Percentiles rank a stretch among this genome's conserved stretches.
Evolutionary conservation across 2,113 vertebrate genomes (phyloP).

Genomic region (Colistium nudipinnis): DNA sequence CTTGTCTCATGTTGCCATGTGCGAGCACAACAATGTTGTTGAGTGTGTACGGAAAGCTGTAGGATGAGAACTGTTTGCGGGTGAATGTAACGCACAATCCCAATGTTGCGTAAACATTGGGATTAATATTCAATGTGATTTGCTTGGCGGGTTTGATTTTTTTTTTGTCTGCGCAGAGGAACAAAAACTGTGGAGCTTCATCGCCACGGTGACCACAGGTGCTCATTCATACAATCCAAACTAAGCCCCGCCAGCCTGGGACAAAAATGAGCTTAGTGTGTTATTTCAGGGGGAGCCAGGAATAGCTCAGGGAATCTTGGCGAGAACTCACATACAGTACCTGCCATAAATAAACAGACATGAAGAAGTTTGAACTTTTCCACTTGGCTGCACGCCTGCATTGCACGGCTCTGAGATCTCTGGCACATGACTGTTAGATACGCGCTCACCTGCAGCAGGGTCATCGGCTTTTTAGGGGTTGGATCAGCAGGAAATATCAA

Average conservation of each 20-base stretch:
- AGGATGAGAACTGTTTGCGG: slow-evolving; percentile 3
- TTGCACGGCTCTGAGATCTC: slow-evolving; percentile 34
- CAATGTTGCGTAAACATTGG: too few relatives aligned
- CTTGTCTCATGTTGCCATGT: slow-evolving; percentile 12
- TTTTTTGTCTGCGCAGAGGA: slow-evolving; percentile 1
- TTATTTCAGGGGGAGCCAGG: slow-evolving; percentile 58
- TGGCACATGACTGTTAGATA: slow-evolving; percentile 43
- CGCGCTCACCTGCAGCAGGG: slow-evolving; percentile 48
- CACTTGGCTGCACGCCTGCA: slow-evolving; percentile 51
- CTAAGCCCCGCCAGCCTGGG: slow-evolving; percentile 39
- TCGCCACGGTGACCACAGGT: slow-evolving; percentile 25
- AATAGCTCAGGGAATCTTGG: slow-evolving; percentile 69
- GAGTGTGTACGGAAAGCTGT: not conserved
- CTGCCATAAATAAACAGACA: slow-evolving; percentile 64
- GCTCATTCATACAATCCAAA: slow-evolving; percentile 64
- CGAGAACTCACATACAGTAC: slow-evolving; percentile 50
- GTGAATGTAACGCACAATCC: not conserved
- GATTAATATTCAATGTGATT: not conserved
- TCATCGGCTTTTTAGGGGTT: slow-evolving; percentile 29
- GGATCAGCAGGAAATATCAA: slow-evolving; percentile 27
- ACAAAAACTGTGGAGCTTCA: slow-evolving; percentile 11
- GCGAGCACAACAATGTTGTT: too few relatives aligned
- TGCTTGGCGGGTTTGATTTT: not conserved
- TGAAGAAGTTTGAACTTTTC: slow-evolving; percentile 53
- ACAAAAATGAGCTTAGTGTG: slow-evolving; percentile 54